Conservation (phyloP, 2,797 vertebrate genomes). For the Echiichthys vipera region DNA sequence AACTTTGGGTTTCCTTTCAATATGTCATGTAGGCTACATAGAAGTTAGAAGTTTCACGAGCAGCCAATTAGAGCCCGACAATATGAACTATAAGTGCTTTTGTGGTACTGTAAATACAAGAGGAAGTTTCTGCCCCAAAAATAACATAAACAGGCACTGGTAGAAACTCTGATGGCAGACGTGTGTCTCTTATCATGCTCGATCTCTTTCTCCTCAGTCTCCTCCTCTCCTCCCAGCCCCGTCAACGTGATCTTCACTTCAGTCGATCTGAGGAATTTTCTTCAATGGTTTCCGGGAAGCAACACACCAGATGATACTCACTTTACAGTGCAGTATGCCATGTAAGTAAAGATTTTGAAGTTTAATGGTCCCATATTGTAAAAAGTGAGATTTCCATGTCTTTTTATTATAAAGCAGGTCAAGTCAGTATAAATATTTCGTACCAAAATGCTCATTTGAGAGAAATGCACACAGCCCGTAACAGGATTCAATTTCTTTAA, state of each 20-base stretch:
- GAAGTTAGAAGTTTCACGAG: neutral
- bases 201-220: constrained; percentile 23
- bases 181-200: neutral
- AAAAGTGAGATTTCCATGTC: too few species aligned
- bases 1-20: neutral
- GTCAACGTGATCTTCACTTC: constrained; percentile 74
- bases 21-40: neutral
- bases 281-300: constrained; percentile 78
- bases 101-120: neutral
- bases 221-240: constrained; percentile 58
- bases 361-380: too few species aligned
- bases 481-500: too few species aligned
- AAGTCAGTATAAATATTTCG: too few species aligned
- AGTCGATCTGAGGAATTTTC: constrained; percentile 77
- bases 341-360: constrained; percentile 70
- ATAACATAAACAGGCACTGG: neutral
- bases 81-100: neutral
- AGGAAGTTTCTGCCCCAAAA: neutral
- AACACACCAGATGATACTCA: constrained; percentile 13
- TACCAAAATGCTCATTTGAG: too few species aligned
- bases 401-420: too few species aligned
- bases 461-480: too few species aligned
- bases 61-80: neutral
- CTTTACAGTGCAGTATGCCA: constrained; percentile 81
- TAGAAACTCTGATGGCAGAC: neutral